phyloP scores from a whole-genome alignment of 2,888 invertebrate genomes.

The Cheilosia impressa region DNA sequence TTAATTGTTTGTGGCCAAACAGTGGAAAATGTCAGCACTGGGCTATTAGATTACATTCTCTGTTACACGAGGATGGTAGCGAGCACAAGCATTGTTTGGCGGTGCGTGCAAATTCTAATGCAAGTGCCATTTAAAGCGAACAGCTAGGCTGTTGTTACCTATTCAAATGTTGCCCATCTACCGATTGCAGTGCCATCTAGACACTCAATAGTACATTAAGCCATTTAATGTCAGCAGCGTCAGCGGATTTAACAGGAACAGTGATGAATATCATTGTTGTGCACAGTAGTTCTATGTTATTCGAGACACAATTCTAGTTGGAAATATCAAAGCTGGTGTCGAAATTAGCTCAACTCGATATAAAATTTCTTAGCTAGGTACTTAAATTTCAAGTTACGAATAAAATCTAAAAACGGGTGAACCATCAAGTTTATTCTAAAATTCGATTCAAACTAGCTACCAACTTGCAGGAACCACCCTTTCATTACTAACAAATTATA shows the following conservation, averaged over 20 bases:
- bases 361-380: too few relatives aligned
- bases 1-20: constrained; percentile 36
- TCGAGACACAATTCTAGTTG: neutral
- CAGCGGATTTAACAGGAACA: neutral
- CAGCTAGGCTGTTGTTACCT: too few relatives aligned
- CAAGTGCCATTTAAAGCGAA: neutral
- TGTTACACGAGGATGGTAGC: neutral
- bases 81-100: neutral
- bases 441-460: too few relatives aligned
- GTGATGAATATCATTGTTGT: neutral
- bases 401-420: too few relatives aligned
- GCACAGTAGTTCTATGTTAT: neutral
- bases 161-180: too few relatives aligned
- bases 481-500: too few relatives aligned
- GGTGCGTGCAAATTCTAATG: neutral
- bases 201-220: neutral
- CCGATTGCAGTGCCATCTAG: neutral
- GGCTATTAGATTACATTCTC: constrained; percentile 15
- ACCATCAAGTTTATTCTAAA: too few relatives aligned
- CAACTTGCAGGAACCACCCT: too few relatives aligned
- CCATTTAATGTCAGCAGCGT: neutral
- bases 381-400: too few relatives aligned
- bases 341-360: neutral
- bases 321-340: neutral
- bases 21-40: constrained; percentile 25